Conservation (phyloP, 2,113 vertebrate species). For the Noctilio leporinus region DNA sequence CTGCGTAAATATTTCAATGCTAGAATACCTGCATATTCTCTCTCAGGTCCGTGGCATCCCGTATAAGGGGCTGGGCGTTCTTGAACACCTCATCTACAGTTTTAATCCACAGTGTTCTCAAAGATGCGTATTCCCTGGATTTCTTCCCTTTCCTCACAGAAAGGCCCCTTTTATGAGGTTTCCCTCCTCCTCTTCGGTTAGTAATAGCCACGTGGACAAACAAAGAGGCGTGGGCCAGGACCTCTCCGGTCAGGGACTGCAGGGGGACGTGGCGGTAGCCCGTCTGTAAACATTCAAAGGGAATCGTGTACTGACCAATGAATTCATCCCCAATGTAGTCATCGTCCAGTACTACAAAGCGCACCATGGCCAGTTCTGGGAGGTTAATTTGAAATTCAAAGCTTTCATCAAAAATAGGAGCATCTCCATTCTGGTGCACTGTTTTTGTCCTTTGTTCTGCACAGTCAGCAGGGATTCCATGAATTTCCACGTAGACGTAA, state of each 20-base stretch:
- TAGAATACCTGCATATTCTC: conserved; percentile 96
- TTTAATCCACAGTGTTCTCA: conserved; percentile 95
- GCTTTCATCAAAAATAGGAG: conserved; percentile 97
- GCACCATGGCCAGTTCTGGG: conserved; percentile 96
- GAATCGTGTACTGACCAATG: conserved; percentile 96
- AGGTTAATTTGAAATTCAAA: conserved; percentile 99
- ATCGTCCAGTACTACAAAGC: conserved; percentile 96
- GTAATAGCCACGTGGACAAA: conserved; percentile 98
- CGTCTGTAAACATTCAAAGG: conserved; percentile 96
- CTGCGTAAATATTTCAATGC: neutral
- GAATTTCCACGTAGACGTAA: conserved; percentile 97
- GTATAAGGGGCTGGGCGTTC: conserved; percentile 89
- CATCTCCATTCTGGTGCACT: conserved; percentile 94
- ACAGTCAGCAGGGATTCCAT: conserved; percentile 96
- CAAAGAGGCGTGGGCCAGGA: conserved; percentile 89
- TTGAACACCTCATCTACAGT: conserved; percentile 95
- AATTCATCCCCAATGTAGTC: conserved; percentile 99
- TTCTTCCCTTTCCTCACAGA: conserved; percentile 95
- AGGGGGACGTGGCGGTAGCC: conserved; percentile 95
- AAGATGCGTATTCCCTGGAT: conserved; percentile 92
- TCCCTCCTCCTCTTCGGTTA: conserved; percentile 96
- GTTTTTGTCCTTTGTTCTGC: conserved; percentile 98
- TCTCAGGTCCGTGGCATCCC: conserved; percentile 95
- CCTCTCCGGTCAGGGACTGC: conserved; percentile 93
- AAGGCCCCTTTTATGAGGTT: conserved; percentile 95